Evolutionary conservation across 2,888 invertebrate species (phyloP).

Genomic region (Marronus borbonicus): DNA sequence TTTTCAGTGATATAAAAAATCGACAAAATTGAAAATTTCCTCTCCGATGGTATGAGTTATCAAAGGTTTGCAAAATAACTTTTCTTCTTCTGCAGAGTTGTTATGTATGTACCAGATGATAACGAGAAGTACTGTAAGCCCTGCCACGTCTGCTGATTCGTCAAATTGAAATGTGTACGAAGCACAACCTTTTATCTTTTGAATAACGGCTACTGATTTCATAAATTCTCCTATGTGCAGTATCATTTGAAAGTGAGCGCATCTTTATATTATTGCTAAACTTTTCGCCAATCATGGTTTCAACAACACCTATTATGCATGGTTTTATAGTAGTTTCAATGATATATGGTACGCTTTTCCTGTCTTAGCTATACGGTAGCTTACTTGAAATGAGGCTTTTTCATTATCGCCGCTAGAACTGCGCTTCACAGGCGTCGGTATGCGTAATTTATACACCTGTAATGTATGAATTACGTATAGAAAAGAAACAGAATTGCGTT

Average conservation of each 20-base stretch:
- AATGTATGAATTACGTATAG: too few relatives aligned
- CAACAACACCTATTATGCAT: neutral
- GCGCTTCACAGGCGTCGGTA: neutral
- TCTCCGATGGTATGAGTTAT: neutral
- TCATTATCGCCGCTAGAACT: neutral
- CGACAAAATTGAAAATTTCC: neutral
- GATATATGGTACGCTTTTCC: neutral
- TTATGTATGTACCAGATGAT: neutral
- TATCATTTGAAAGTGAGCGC: neutral
- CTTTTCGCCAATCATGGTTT: neutral
- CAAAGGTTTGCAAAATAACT: neutral
- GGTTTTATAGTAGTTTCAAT: too few relatives aligned
- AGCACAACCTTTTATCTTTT: neutral
- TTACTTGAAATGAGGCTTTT: neutral
- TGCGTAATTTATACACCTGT: too few relatives aligned
- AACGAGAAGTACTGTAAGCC: neutral
- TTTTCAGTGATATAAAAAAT: neutral
- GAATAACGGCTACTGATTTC: neutral
- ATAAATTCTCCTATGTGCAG: neutral
- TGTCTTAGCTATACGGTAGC: neutral
- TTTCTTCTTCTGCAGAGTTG: neutral
- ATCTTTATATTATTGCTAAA: neutral
- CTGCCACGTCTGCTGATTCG: neutral
- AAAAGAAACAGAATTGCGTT: too few relatives aligned
- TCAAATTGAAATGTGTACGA: too few relatives aligned